Evolutionary conservation across 2,113 vertebrate genomes (phyloP).

Genomic region (Piaya cayana): DNA sequence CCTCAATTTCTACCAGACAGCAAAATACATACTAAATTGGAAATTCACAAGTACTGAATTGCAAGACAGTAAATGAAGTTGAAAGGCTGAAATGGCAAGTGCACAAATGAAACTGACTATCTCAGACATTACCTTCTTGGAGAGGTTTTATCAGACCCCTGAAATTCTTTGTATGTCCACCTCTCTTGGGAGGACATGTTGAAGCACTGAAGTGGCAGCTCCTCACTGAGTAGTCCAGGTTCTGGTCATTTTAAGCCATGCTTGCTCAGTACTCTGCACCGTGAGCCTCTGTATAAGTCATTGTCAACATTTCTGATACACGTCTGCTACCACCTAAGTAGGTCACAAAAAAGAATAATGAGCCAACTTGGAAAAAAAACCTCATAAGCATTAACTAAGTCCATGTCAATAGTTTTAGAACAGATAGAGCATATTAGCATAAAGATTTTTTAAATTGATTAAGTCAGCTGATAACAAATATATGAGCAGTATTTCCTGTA

Average conservation of each 20-base stretch:
- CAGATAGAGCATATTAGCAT: neutral
- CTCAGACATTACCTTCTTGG: neutral
- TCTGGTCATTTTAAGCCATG: neutral
- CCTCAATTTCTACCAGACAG: neutral
- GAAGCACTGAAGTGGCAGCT: neutral
- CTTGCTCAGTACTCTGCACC: neutral
- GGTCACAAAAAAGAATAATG: neutral
- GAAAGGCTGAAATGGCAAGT: neutral
- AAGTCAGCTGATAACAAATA: neutral
- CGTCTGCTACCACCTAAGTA: neutral
- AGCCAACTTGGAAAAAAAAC: neutral
- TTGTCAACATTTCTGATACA: neutral
- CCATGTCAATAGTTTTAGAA: neutral
- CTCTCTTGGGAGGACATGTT: neutral
- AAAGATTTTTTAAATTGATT: neutral
- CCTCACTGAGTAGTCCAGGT: neutral
- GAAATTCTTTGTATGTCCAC: neutral
- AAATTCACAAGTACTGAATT: neutral
- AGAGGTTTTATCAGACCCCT: neutral
- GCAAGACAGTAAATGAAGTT: neutral
- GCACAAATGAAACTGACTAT: neutral
- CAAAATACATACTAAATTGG: neutral
- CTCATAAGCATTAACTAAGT: neutral
- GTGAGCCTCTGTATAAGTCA: neutral
- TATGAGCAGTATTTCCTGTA: neutral